Evolutionary conservation across 1,140 invertebrate species (phyloP), one percentile per base, ranked within the genome.

Genomic region (Drosophila subobscura): DNA sequence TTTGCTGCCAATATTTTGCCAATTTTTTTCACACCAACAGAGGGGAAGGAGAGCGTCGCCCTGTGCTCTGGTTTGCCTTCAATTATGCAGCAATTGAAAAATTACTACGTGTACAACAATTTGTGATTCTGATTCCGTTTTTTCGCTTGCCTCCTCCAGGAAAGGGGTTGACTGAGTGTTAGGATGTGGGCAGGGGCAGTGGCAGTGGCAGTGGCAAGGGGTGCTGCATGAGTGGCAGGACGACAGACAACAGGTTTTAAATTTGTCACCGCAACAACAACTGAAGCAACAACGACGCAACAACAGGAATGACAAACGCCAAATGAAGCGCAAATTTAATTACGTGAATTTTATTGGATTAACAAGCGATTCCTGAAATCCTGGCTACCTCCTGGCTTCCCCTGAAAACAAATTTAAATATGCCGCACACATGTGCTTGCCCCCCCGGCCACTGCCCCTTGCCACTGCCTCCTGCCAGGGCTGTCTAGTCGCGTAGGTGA

Each of bases 11-110:
- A 88, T 88, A 88, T 88, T 86, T 83, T 72, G 59, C 55, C 47
- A 52, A 58, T 63, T 66, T 79, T 77, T 71, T 59, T 49, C 33
- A 37, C 10, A 4, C 33, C 3, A 12, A 37, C 10, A 12, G 33
- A 4, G 10, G 4, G 33, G 4, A 0, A 8, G 33, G 10, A 3
- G 33, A 10, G 33, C 0, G 25, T 33, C 45, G 22, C 10, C 7
- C 51, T 27, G 10, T 50, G 20, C 29, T 20, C 45, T 55, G 64
- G 55, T 63, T 60, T 78, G 74, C 78, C 81, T 88, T 78, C 81
- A 88, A 86, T 86, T 86, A 86, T 90, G 84, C 83, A 78, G 72
- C 88, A 90, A 90, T 90, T 90, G 88, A 90, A 90, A 90, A 90
- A 90, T 90, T 90, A 90, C 88, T 84, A 85, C 81, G 83, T 86